A percentile compares a stretch with the other conserved stretches of the same genome.
Conservation (phyloP, 2,888 invertebrate genomes). For the Cheilosia urbana region DNA sequence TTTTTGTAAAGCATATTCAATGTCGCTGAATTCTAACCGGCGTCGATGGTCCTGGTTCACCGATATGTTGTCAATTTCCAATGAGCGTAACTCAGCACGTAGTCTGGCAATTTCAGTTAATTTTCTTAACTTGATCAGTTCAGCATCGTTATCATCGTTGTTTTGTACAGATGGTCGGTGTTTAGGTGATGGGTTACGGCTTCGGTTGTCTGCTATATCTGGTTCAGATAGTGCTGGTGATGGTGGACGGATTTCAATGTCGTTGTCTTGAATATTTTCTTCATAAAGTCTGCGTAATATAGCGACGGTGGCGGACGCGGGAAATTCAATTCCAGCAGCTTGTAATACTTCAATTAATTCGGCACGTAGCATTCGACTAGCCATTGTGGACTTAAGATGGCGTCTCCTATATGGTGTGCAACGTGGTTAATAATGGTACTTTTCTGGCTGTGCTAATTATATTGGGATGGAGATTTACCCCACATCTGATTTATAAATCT, state of each 20-base stretch:
- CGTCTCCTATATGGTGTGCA: no score
- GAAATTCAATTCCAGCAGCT: slow-evolving; percentile 5
- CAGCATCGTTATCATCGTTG: neutral
- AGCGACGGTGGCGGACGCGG: slow-evolving; percentile 7
- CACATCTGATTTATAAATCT: no score
- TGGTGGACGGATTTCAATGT: neutral
- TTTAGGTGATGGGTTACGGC: no score
- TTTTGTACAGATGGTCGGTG: neutral
- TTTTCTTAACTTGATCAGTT: neutral
- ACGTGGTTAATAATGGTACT: slow-evolving; percentile 2
- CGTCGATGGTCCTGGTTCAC: slow-evolving; percentile 8
- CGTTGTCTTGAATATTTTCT: neutral
- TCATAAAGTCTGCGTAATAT: slow-evolving; percentile 1
- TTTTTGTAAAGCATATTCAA: slow-evolving; percentile 21
- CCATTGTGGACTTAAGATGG: no score
- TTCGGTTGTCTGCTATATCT: no score
- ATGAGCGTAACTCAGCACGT: neutral
- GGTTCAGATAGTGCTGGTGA: neutral
- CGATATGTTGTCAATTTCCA: slow-evolving; percentile 6
- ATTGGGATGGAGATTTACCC: no score
- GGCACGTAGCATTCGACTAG: no score
- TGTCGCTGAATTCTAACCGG: neutral
- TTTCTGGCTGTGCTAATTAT: slow-evolving; percentile 2
- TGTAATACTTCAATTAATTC: slow-evolving; percentile 11
- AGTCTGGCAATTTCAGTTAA: neutral